A percentile compares a stretch with the other conserved stretches of the same genome.
Conservation (phyloP, 2,888 invertebrate species). For the Danaus chrysippus region DNA sequence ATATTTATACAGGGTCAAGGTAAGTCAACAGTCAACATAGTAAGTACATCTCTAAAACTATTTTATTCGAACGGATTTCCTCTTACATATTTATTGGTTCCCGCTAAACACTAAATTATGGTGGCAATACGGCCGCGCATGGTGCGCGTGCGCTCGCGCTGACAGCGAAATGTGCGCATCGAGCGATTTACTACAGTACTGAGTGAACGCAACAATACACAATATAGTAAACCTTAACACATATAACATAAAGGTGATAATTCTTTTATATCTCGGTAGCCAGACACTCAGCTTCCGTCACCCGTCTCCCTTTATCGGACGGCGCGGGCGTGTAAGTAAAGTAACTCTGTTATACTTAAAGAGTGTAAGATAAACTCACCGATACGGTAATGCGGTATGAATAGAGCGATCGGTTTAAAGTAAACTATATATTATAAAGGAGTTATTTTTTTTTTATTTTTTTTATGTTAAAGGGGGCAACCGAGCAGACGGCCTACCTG, state of each 20-base stretch:
- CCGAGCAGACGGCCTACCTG: too few species aligned
- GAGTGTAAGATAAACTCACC: slow-evolving; percentile 1
- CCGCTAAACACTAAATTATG: slow-evolving; percentile 27
- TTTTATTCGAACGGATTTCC: slow-evolving; percentile 13
- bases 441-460: too few species aligned
- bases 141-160: slow-evolving; percentile 40
- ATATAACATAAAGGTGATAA: slow-evolving; percentile 9
- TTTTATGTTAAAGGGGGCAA: too few species aligned
- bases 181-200: slow-evolving; percentile 55
- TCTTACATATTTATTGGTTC: slow-evolving; percentile 10
- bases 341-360: slow-evolving; percentile 2
- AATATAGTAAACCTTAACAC: slow-evolving; percentile 15
- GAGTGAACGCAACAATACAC: slow-evolving; percentile 1
- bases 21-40: background rate
- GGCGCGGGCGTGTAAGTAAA: slow-evolving; percentile 4
- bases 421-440: too few species aligned
- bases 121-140: slow-evolving; percentile 38
- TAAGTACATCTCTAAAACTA: background rate
- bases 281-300: slow-evolving; percentile 19
- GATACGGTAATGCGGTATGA: background rate
- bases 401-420: background rate
- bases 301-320: slow-evolving; percentile 7
- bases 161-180: slow-evolving; percentile 58
- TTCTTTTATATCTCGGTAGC: slow-evolving; percentile 10
- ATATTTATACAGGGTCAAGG: background rate